phyloP scores from a whole-genome alignment of 1,140 invertebrate species.

The Cydia fagiglandana region DNA sequence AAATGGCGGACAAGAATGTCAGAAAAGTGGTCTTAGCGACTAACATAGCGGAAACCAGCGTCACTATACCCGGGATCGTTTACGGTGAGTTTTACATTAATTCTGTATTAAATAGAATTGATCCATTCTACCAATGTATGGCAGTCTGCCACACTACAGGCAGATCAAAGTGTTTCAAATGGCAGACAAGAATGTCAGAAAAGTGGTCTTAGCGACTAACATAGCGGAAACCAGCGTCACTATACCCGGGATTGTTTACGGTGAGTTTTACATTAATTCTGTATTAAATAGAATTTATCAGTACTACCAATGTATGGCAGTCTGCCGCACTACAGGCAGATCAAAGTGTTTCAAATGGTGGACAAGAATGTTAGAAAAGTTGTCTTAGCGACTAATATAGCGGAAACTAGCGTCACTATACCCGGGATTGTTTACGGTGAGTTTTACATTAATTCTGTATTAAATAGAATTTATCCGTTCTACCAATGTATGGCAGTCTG shows the following conservation, averaged over 20 bases:
- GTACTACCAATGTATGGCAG: conserved; percentile 96
- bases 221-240: conserved; percentile 98
- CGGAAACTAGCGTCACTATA: conserved; percentile 97
- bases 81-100: conserved; percentile 87
- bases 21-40: conserved; percentile 97
- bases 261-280: too few species aligned
- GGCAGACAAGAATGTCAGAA: conserved; percentile 80
- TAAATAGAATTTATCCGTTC: too few species aligned
- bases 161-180: conserved; percentile 85
- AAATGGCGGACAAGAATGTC: conserved; percentile 53
- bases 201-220: conserved; percentile 97
- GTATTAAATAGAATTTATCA: conserved; percentile 84
- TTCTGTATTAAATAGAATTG: too few species aligned
- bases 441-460: conserved; percentile 34
- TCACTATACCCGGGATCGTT: conserved; percentile 94
- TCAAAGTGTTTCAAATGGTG: conserved; percentile 81
- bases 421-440: conserved; percentile 93
- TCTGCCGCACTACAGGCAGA: conserved; percentile 89
- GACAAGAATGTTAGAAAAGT: conserved; percentile 86
- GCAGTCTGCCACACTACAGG: conserved; percentile 89
- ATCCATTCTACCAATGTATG: conserved; percentile 95
- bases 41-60: conserved; percentile 98
- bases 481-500: conserved; percentile 96
- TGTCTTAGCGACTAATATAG: conserved; percentile 97
- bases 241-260: conserved; percentile 93